Evolutionary conservation across 2,888 invertebrate species (phyloP).

Genomic region (Cotesia congregata): DNA sequence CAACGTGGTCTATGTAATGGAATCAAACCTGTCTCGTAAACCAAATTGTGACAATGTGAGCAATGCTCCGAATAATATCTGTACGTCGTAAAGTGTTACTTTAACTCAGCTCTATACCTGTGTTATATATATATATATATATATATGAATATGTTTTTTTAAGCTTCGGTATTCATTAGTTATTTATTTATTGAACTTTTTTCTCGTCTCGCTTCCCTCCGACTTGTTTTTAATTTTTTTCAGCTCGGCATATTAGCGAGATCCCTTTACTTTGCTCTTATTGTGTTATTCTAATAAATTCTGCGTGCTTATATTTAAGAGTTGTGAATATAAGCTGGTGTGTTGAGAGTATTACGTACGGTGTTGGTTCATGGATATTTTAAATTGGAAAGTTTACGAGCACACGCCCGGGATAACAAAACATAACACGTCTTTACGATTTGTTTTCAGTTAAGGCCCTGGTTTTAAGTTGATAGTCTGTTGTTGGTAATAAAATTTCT

Average conservation of each 20-base stretch:
- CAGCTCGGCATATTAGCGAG: slow-evolving; percentile 7
- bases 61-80: slow-evolving; percentile 50
- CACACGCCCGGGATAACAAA: slow-evolving; percentile 51
- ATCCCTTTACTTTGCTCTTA: slow-evolving; percentile 37
- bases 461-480: slow-evolving; percentile 53
- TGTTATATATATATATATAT: not conserved
- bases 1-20: slow-evolving; percentile 16
- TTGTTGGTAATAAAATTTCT: slow-evolving; percentile 57
- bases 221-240: slow-evolving; percentile 25
- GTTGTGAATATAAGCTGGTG: not conserved
- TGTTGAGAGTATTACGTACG: not conserved
- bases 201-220: slow-evolving; percentile 25
- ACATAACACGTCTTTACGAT: slow-evolving; percentile 57
- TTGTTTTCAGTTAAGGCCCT: slow-evolving; percentile 55
- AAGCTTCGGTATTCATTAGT: slow-evolving; percentile 22
- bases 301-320: slow-evolving; percentile 18
- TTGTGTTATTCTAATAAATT: slow-evolving; percentile 56
- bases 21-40: slow-evolving; percentile 61
- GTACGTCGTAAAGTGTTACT: slow-evolving; percentile 36
- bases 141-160: too few species aligned
- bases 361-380: slow-evolving; percentile 28
- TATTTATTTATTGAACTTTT: slow-evolving; percentile 16
- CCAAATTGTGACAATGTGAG: slow-evolving; percentile 52
- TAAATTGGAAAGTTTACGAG: slow-evolving; percentile 48
- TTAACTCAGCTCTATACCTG: slow-evolving; percentile 24